A percentile compares a stretch with the other conserved stretches of the same genome.
phyloP scores from a whole-genome alignment of 1,140 invertebrate genomes.

The Philopotamus ludificatus region DNA sequence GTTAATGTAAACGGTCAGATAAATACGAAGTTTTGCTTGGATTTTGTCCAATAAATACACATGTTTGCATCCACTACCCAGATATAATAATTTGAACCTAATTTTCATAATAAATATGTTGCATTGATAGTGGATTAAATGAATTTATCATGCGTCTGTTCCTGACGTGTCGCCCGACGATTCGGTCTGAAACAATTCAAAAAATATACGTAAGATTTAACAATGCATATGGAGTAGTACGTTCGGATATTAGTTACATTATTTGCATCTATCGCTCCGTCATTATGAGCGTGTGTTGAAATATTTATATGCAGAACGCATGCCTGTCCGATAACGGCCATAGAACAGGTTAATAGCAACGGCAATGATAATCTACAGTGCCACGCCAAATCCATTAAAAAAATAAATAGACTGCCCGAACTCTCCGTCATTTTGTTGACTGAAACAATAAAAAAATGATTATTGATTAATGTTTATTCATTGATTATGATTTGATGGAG shows the following conservation, averaged over 20 bases:
- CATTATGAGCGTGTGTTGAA: constrained; percentile 19
- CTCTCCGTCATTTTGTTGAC: constrained; percentile 22
- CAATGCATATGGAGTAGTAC: no score
- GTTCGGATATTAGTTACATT: no score
- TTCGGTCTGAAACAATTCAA: background rate
- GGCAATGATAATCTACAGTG: constrained; percentile 47
- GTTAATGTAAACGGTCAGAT: no score
- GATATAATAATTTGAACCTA: background rate
- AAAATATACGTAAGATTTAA: no score
- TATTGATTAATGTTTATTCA: no score
- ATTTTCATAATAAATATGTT: background rate
- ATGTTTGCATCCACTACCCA: no score
- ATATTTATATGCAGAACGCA: constrained; percentile 39
- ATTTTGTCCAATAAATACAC: no score
- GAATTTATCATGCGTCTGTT: background rate
- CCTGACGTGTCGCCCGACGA: background rate
- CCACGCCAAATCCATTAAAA: constrained; percentile 49
- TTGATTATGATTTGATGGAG: no score
- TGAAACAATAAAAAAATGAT: no score
- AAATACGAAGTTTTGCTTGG: no score
- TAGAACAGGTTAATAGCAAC: constrained; percentile 44
- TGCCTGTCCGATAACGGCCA: constrained; percentile 34
- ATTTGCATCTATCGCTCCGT: background rate
- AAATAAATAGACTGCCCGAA: constrained; percentile 44
- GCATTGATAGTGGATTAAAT: background rate